Percentiles rank a stretch among this genome's conserved stretches.
Evolutionary conservation across 2,888 invertebrate species (phyloP).

Genomic region (Lacanobia oleracea): DNA sequence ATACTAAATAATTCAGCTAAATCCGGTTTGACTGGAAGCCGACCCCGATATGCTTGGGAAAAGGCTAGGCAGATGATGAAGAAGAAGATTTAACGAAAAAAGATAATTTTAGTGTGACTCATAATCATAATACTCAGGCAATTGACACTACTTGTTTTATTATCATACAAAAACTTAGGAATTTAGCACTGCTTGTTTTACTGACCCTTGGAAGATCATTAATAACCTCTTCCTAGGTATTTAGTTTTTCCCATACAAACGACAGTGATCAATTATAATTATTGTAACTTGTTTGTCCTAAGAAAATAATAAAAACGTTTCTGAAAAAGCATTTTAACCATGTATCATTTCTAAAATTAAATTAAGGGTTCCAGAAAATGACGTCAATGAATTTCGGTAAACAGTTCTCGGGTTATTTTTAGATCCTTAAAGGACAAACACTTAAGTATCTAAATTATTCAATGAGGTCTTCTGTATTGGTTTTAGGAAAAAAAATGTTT

Average conservation of each 20-base stretch:
- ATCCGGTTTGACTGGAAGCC: too few relatives aligned
- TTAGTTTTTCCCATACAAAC: neutral
- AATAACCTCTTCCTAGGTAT: constrained; percentile 1
- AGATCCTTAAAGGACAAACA: neutral
- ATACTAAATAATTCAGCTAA: too few relatives aligned
- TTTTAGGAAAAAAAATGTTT: neutral
- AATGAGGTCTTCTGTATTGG: neutral
- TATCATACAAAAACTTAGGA: neutral
- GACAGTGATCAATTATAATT: constrained; percentile 25
- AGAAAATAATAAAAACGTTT: neutral
- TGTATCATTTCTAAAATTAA: constrained; percentile 1
- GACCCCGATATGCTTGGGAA: too few relatives aligned
- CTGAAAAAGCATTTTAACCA: neutral
- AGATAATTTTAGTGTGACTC: neutral
- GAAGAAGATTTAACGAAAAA: too few relatives aligned
- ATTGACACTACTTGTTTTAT: constrained; percentile 6
- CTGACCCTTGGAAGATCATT: constrained; percentile 11
- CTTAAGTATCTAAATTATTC: neutral
- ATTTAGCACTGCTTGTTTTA: constrained; percentile 7
- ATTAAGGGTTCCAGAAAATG: too few relatives aligned
- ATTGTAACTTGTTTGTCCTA: too few relatives aligned
- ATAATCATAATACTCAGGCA: neutral
- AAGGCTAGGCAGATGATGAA: too few relatives aligned
- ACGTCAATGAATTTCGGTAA: neutral
- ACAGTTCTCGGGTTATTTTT: neutral